Conservation (phyloP, 2,888 invertebrate species). For the Aleiodes testaceus region DNA sequence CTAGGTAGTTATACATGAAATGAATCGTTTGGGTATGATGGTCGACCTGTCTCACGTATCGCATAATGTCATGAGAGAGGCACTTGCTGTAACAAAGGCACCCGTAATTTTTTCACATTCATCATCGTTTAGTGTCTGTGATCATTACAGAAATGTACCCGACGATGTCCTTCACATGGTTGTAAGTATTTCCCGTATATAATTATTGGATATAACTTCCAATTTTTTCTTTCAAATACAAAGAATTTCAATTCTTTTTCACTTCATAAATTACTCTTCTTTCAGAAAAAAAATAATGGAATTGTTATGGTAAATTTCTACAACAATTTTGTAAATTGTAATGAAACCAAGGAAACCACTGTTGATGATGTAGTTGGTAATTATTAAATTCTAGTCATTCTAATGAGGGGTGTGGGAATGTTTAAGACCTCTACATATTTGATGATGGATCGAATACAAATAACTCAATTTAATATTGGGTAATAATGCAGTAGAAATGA, state of each 20-base stretch:
- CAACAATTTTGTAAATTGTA: conserved; percentile 76
- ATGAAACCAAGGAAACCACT: conserved; percentile 74
- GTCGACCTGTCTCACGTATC: conserved; percentile 78
- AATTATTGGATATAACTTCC: conserved; percentile 22
- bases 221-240: conserved; percentile 2
- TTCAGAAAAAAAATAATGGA: conserved; percentile 80
- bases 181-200: conserved; percentile 66
- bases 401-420: not conserved
- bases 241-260: not conserved
- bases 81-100: conserved; percentile 74
- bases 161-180: conserved; percentile 75
- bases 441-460: too few species aligned
- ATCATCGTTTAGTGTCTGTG: conserved; percentile 75
- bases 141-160: conserved; percentile 76
- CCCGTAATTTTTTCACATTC: conserved; percentile 80
- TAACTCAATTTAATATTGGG: too few species aligned
- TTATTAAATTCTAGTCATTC: conserved; percentile 50
- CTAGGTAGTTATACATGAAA: conserved; percentile 76
- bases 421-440: too few species aligned
- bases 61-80: conserved; percentile 76
- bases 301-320: conserved; percentile 86
- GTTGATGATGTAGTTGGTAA: conserved; percentile 81
- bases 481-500: too few species aligned
- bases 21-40: conserved; percentile 80
- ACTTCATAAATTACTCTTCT: not conserved